Base-by-base conservation (phyloP, 2,797 vertebrate genomes). In the Sebastes itinus region DNA sequence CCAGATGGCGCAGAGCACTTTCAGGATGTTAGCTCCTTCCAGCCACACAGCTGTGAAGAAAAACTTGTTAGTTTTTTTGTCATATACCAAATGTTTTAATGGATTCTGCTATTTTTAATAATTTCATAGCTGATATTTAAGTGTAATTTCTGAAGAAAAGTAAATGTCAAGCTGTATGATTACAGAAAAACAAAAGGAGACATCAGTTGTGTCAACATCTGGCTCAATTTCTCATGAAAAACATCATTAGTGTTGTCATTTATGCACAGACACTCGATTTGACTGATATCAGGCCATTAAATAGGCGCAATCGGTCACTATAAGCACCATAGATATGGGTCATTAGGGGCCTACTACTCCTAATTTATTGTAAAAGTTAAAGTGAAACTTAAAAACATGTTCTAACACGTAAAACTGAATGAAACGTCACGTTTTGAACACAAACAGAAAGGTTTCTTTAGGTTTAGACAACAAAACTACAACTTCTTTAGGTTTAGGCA, bases 1-100 rank as follows among this genome's bases (percentile, higher is more conserved):
- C 94, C 95, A 95, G 68, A 91, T 89, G 62, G n/a, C 33, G 0
- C 49, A 74, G 85, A 93, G 95, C 25, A 79, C 42, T 7, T 88
- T 63, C 0, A 68, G 65, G 73, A 94, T 76, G 71, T 86, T 93
- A 25, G 83, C 23, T 2, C 81, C 87, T 13, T 94, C 88, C 25
- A 93, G 66, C 91, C 92, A 93, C 61, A 78, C 81, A 30, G 85
- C 93, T 94, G 88, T 2, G 22, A 7, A 46, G 12, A 59, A 46
- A 46, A 32, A 63, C 20, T 0, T 22, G 8, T 4, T 56, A 16
- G 18, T 46, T 18, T 20, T 28, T 28, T 18, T 5, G 16, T 61
- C 18, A 32, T 32, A 6, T 13, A n/a, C 18, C 10, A 56, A 10
- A 20, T 61, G 18, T 11, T 32, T 61, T n/a, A n/a, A 59, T 59